Evolutionary conservation across 1,140 invertebrate genomes (phyloP), one percentile per base, ranked within the genome.

Genomic region (Macrotrachela quadricornifera): DNA sequence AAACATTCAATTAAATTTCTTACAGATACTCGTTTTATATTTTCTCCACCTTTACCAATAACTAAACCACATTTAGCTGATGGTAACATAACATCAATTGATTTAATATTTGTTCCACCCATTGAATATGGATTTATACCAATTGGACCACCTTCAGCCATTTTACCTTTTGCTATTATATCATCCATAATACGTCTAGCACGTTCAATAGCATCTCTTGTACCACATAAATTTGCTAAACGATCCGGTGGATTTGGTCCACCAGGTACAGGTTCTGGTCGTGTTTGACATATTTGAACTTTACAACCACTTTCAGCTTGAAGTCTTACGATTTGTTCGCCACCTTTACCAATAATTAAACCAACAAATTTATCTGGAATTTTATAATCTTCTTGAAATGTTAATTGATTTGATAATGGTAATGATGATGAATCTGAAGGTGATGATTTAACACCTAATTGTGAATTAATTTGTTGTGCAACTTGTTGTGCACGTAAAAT

Each of bases 221-320:
- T 77, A 49, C 90, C 88, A 55, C 85, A 86, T 54, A 95, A 74
- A 30, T 85, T 90, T 67, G 87, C 91, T 50, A 82, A 75, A 59
- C 88, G 75, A 57, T 91, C 84, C 40, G 81, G 77, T 61, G 80
- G 72, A 55, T 83, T 82, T 61, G 78, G 79, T 59, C 80, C 82
- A 67, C 90, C 66, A 53, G 65, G 64, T 56, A 87, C 85, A n/a
- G n/a, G n/a, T n/a, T n/a, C n/a, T n/a, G n/a, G n/a, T n/a, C n/a
- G n/a, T n/a, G n/a, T n/a, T n/a, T n/a, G n/a, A n/a, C n/a, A n/a
- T 79, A 96, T 87, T 73, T 95, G 88, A 60, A 97, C 85, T 75
- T 95, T 95, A 69, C 86, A 91, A 49, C 87, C 86, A 44, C 86
- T 85, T 72, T 94, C 87, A 10, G 80, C 79, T 71, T 96, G 91